Conservation (phyloP, 2,888 invertebrate species). For the Hemistola chrysoprasaria region DNA sequence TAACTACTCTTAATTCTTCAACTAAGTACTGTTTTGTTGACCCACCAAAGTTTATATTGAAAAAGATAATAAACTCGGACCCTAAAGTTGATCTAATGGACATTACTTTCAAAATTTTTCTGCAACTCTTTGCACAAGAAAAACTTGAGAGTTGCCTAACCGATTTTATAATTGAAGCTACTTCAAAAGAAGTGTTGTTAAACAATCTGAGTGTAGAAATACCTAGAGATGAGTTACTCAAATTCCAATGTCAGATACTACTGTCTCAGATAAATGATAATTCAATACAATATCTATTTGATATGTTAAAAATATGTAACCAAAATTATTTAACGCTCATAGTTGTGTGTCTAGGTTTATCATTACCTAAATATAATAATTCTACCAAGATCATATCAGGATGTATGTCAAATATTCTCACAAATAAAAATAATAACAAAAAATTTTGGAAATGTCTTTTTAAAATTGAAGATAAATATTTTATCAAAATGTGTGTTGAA, state of each 20-base stretch:
- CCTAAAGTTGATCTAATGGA: conserved; percentile 52
- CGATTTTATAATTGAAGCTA: conserved; percentile 62
- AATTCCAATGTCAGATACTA: conserved; percentile 57
- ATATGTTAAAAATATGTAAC: conserved; percentile 46
- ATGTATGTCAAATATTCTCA: conserved; percentile 42
- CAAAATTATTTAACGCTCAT: conserved; percentile 51
- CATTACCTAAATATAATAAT: conserved; percentile 35
- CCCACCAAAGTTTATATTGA: conserved; percentile 62
- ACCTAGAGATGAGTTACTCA: conserved; percentile 45
- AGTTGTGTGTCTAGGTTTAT: conserved; percentile 52
- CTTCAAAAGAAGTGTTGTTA: conserved; percentile 61
- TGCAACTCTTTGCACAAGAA: conserved; percentile 53
- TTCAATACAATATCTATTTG: conserved; percentile 34
- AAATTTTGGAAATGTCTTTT: conserved; percentile 60
- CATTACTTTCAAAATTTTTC: conserved; percentile 51
- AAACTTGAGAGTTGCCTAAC: conserved; percentile 55
- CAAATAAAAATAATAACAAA: conserved; percentile 45
- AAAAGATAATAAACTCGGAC: conserved; percentile 61
- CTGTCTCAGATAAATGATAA: conserved; percentile 47
- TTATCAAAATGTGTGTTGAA: conserved; percentile 54
- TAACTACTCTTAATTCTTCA: conserved; percentile 43
- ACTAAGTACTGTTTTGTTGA: conserved; percentile 55
- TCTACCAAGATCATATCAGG: conserved; percentile 41
- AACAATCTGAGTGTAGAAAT: conserved; percentile 46
- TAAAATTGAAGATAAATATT: conserved; percentile 44